phyloP scores from a whole-genome alignment of 2,797 vertebrate genomes.

The Enteromius anoplus region DNA sequence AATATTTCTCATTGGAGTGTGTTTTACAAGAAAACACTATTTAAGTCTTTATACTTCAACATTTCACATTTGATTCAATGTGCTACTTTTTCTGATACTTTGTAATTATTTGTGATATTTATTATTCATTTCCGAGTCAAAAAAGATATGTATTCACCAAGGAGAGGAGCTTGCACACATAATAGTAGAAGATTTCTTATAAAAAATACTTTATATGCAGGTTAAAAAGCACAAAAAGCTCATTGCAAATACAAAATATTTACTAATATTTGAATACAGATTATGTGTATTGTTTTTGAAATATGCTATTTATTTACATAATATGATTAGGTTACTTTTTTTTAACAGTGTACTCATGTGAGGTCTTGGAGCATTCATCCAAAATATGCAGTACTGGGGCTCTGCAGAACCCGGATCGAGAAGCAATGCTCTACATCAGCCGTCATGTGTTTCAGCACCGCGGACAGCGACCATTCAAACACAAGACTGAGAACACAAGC shows the following conservation, averaged over 20 bases:
- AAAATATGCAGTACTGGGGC: neutral
- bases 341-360: neutral
- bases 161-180: neutral
- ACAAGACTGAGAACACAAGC: neutral
- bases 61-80: neutral
- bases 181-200: neutral
- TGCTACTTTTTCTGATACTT: neutral
- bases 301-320: neutral
- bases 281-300: neutral
- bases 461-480: conserved; percentile 27
- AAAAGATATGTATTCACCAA: neutral
- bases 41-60: neutral
- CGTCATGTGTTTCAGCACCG: conserved; percentile 20
- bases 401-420: conserved; percentile 6
- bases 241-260: neutral
- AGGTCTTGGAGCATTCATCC: neutral
- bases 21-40: neutral
- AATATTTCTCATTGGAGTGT: neutral
- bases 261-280: too few relatives aligned
- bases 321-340: neutral
- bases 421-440: neutral
- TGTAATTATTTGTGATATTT: neutral
- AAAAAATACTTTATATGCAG: neutral
- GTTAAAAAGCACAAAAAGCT: neutral
- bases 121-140: neutral